Evolutionary conservation across 2,113 vertebrate species (phyloP).

Genomic region (Clinocottus analis): DNA sequence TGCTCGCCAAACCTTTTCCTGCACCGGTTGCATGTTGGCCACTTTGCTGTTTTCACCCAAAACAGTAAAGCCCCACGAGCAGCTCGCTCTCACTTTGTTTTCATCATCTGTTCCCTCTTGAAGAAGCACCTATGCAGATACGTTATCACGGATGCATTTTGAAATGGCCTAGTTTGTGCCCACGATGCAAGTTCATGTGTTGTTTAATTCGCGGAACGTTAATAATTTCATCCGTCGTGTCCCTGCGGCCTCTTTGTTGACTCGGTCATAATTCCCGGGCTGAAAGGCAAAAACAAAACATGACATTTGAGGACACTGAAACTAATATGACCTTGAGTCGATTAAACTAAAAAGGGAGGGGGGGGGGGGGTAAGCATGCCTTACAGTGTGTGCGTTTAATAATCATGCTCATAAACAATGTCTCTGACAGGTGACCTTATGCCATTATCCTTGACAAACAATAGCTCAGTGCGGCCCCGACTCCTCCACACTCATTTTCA

Average conservation of each 20-base stretch:
- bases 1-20: not conserved
- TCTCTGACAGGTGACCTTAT: constrained; percentile 24
- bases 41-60: constrained; percentile 49
- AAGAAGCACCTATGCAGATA: not conserved
- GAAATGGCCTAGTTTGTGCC: not conserved
- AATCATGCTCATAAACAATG: constrained; percentile 23
- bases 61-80: constrained; percentile 40
- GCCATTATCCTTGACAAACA: constrained; percentile 58
- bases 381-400: constrained; percentile 11
- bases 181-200: not conserved
- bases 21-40: constrained; percentile 29
- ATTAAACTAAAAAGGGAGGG: not conserved
- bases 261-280: constrained; percentile 30
- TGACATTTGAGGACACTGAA: not conserved
- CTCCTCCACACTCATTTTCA: constrained; percentile 54
- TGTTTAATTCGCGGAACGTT: not conserved
- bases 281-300: constrained; percentile 38
- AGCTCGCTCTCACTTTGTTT: not conserved
- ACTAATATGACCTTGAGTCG: constrained; percentile 19
- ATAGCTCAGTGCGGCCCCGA: constrained; percentile 29
- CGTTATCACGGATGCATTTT: not conserved
- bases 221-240: not conserved
- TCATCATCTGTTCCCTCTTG: not conserved
- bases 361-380: not conserved
- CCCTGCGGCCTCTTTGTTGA: constrained; percentile 31